phyloP scores from a whole-genome alignment of 1,140 invertebrate species.

The Polyergus mexicanus region DNA sequence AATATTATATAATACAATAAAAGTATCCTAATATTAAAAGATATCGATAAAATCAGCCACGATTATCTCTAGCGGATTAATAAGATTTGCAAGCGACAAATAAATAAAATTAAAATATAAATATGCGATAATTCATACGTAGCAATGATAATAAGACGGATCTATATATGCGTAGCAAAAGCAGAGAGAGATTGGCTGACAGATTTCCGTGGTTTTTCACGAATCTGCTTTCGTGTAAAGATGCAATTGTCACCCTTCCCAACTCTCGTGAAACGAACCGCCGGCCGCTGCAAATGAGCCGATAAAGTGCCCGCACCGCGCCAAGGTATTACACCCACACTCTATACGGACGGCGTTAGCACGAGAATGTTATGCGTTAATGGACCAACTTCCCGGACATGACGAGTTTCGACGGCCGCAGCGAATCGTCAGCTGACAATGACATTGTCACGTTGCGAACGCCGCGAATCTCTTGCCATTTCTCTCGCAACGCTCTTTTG shows the following conservation, averaged over 20 bases:
- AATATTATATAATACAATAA: background rate
- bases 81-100: background rate
- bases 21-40: background rate
- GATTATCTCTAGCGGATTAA: background rate
- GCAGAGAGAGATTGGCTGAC: background rate
- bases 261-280: constrained; percentile 28
- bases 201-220: constrained; percentile 14
- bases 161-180: background rate
- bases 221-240: background rate
- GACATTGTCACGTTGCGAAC: constrained; percentile 78
- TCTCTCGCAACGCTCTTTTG: constrained; percentile 2
- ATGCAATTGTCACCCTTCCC: constrained; percentile 17
- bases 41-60: background rate
- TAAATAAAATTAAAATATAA: background rate
- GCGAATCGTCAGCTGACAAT: constrained; percentile 82
- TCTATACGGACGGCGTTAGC: constrained; percentile 68
- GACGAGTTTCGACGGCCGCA: constrained; percentile 81
- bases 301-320: constrained; percentile 74
- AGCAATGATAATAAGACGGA: background rate
- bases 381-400: constrained; percentile 84
- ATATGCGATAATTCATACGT: background rate
- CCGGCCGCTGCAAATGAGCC: constrained; percentile 37
- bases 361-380: constrained; percentile 83
- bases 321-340: constrained; percentile 81
- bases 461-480: constrained; percentile 19